Conservation (phyloP, 2,797 vertebrate species). For the Spheniscus humboldti region DNA sequence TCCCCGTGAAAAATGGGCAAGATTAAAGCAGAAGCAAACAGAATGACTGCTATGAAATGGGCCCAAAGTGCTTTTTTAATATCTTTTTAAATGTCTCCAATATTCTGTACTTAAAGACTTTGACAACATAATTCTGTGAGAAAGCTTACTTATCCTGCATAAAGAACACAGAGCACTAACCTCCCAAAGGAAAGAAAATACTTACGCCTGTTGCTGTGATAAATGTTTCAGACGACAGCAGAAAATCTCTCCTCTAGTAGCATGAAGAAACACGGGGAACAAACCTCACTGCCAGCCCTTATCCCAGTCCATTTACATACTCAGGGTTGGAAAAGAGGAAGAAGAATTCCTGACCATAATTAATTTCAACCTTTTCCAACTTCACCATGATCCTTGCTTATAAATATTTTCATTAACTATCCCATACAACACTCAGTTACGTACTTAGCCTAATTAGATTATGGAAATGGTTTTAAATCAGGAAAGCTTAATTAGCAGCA, state of each 20-base stretch:
- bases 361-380: conserved; percentile 16
- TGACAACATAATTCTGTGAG: conserved; percentile 46
- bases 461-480: conserved; percentile 3
- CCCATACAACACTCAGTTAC: background rate
- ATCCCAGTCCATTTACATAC: background rate
- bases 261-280: background rate
- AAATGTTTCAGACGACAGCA: conserved; percentile 16
- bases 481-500: background rate
- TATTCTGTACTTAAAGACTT: conserved; percentile 41
- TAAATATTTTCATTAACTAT: conserved; percentile 17
- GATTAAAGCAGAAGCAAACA: background rate
- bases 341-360: background rate
- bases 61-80: background rate
- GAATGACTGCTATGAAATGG: background rate
- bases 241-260: background rate
- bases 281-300: background rate
- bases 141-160: conserved; percentile 44
- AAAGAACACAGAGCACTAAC: background rate
- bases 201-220: background rate
- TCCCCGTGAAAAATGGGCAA: background rate
- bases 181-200: conserved; percentile 33
- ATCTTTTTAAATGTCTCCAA: background rate
- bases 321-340: background rate
- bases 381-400: background rate
- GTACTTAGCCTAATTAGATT: conserved; percentile 10